Base-by-base conservation (phyloP, 2,797 vertebrate genomes). In the Macrochelys suwanniensis region DNA sequence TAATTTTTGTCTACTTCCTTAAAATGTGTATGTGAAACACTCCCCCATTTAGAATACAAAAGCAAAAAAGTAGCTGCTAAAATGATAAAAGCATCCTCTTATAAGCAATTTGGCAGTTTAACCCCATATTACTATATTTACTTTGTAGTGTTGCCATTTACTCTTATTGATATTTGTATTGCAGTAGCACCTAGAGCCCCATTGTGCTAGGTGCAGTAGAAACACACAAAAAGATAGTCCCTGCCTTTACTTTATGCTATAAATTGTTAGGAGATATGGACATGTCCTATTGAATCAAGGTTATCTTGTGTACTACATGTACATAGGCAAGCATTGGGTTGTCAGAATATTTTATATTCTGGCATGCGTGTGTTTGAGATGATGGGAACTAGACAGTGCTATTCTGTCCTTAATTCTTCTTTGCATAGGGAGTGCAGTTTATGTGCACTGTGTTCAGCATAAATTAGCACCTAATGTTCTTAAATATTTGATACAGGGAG, bases 311-410 rank as follows among this genome's bases (percentile, higher is more conserved):
- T 71, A 7, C 68, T 71, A 37, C 65, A 68, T 37, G 17, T 37
- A 37, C 16, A 37, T 65, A n/a, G 31, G 61, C 61, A n/a, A 21
- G 33, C 61, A n/a, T n/a, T n/a, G 61, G 33, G 31, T 65, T 15
- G 61, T 1, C 0, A 50, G 15, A 80, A 19, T 11, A 79, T 4
- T 1, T 88, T 54, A 2, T 0, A 0, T 37, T 53, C 7, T 49
- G 50, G 82, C 2, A 26, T 26, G 31, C 79, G 42, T 37, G 59
- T 15, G 31, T 33, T 61, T 33, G 15, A 57, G 56, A 57, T 57
- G 11, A 57, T 28, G 26, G 25, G 25, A 59, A 31, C 25, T 59
- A 59, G 57, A 59, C 57, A 11, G 11, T 53, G 4, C 4, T 86
- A 5, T 21, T 37, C 21, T 85, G 26, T 25, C 53, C 8, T 82